Evolutionary conservation across 2,888 invertebrate genomes (phyloP).

Genomic region (Latrodectus elegans): DNA sequence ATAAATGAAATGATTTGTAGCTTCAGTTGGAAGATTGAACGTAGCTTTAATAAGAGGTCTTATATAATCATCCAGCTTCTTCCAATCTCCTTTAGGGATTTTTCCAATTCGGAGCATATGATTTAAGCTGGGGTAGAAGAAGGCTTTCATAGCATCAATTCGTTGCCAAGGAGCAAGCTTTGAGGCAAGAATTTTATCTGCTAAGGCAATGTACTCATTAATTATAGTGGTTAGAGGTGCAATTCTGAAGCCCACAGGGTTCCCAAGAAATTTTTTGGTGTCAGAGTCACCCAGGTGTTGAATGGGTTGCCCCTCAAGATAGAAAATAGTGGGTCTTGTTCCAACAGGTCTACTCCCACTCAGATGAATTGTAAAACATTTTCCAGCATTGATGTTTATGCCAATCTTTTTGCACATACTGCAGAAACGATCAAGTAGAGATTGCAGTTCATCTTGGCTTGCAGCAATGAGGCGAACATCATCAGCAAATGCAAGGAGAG

Average conservation of each 20-base stretch:
- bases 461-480: conserved; percentile 70
- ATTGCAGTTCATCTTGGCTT: conserved; percentile 53
- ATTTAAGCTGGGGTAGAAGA: too few species aligned
- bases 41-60: neutral
- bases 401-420: neutral
- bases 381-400: neutral
- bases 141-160: too few species aligned
- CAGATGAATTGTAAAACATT: neutral
- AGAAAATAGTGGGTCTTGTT: neutral
- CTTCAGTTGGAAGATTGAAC: neutral
- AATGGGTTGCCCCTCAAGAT: too few species aligned
- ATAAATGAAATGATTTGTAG: neutral
- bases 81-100: neutral
- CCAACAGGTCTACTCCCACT: neutral
- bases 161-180: too few species aligned
- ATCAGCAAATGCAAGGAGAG: conserved; percentile 71
- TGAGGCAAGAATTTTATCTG: too few species aligned
- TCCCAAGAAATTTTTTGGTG: too few species aligned
- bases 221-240: too few species aligned
- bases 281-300: too few species aligned
- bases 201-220: too few species aligned
- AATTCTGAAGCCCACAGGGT: too few species aligned
- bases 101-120: neutral
- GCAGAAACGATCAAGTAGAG: neutral
- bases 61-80: conserved; percentile 6